Conservation (phyloP, 2,797 vertebrate species). For the Coluber constrictor region DNA sequence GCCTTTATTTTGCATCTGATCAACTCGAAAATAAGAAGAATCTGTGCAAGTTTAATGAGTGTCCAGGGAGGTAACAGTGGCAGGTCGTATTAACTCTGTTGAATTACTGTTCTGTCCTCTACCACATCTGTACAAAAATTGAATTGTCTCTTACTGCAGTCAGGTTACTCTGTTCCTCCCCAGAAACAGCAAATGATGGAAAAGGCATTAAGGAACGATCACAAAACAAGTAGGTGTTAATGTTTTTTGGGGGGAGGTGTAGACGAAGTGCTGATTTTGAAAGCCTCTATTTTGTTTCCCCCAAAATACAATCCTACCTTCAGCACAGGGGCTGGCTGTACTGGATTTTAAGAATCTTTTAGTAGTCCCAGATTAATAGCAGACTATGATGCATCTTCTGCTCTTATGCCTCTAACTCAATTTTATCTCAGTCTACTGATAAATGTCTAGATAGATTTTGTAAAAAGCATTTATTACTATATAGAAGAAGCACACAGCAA, state of each 20-base stretch:
- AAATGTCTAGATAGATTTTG: background rate
- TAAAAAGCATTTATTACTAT: background rate
- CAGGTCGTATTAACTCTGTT: background rate
- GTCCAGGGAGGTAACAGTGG: background rate
- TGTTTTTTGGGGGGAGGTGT: background rate
- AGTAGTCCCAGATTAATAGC: background rate
- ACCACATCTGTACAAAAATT: background rate
- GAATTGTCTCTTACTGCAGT: background rate
- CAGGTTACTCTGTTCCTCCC: background rate
- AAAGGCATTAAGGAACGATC: background rate
- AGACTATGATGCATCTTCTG: background rate
- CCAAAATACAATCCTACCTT: background rate
- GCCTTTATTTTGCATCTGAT: background rate
- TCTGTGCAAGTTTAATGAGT: background rate
- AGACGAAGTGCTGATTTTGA: background rate
- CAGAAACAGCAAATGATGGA: background rate
- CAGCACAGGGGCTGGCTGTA: background rate
- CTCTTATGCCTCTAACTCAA: background rate
- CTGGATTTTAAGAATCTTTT: background rate
- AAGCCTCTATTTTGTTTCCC: no score
- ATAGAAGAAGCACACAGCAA: background rate
- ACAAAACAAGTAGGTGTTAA: background rate
- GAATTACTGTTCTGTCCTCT: background rate
- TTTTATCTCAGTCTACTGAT: background rate
- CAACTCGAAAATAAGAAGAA: background rate